A percentile compares a stretch with the other conserved stretches of the same genome.
These are phyloP conservation scores for Anas flavirostris DNA, from an alignment of 2,797 vertebrate species.

Conservation along the genomic window DNA sequence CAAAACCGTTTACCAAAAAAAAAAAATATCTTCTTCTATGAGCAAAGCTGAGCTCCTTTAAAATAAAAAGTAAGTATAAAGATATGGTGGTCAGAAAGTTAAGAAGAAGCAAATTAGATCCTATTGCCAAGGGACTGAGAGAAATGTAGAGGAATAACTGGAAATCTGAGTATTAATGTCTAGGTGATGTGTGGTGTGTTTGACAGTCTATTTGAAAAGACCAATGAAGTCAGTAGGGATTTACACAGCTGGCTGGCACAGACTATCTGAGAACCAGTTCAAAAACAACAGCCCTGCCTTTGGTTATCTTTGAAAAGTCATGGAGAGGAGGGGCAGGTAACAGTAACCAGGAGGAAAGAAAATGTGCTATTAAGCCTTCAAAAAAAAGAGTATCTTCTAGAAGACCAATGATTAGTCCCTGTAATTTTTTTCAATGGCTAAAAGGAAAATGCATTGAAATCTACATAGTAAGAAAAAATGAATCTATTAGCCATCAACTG, in stretches of 20 bases:
- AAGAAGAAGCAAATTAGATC: not conserved
- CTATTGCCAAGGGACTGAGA: not conserved
- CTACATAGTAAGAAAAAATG: not conserved
- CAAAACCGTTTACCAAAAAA: not conserved
- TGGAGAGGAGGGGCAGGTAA: not conserved
- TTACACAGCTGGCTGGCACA: rapidly evolving
- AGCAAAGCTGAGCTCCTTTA: not conserved
- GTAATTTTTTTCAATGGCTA: not conserved
- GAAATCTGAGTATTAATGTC: not conserved
- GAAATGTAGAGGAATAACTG: not conserved
- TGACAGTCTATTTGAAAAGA: not conserved
- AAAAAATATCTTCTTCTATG: not conserved
- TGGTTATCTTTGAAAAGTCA: not conserved
- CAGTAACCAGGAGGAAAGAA: not conserved
- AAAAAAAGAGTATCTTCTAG: not conserved
- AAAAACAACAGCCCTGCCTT: not conserved
- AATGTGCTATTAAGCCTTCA: not conserved
- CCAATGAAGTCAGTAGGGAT: not conserved
- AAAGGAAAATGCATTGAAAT: conserved; percentile 10
- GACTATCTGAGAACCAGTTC: not conserved
- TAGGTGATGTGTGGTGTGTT: not conserved
- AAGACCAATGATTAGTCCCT: not conserved
- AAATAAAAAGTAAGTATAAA: not conserved
- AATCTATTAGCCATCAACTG: not conserved
- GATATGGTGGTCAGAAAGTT: not conserved